Evolutionary conservation across 2,888 invertebrate species (phyloP), one percentile per base, ranked within the genome.

Genomic region (Pilophorus perplexus): DNA sequence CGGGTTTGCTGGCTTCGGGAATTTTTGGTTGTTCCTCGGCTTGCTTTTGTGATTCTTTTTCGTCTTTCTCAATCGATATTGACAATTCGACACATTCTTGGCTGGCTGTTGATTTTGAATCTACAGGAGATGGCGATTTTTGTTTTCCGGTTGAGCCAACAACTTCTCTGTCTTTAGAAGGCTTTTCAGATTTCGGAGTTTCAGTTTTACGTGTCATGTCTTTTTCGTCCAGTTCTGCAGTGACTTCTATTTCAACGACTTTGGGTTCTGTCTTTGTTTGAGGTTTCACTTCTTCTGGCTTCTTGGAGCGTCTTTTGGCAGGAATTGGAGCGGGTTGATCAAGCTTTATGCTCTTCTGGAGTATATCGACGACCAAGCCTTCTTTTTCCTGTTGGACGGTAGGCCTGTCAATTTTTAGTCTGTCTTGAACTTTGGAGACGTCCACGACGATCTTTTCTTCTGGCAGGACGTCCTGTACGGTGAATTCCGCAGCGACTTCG

Each of bases 331-430:
- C 12, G 16, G 6, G 18, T 3, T 48, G 18, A 18, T 48, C 12
- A 12, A 48, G 3, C 20, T 48, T 48, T 3, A 48, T 48, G 48
- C 48, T 48, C 12, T 48, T 48, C 22, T 48, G 48, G 5, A 48
- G 20, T 6, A 48, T 48, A 18, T 10, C 20, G 18, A 48, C 20
- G 20, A 48, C 48, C 6, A 48, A 8, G 10, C 20, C 48, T 20
- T 48, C 5, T 12, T 48, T 33, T 12, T 33, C 33, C 12, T 33
- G 33, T 12, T 48, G 48, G 48, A 48, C 12, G 48, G 48, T 48
- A 16, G 8, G 48, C 20, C 18, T 18, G 6, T 18, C 18, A 10
- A n/a, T 5, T 10, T 5, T 10, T 42, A 42, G 40, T 16, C 23
- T 33, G 12, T 33, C 42, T 20, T n/a, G 40, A 27, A 20, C 2